Conservation (phyloP, 2,797 vertebrate genomes). For the Hippopotamyrus pictus region DNA sequence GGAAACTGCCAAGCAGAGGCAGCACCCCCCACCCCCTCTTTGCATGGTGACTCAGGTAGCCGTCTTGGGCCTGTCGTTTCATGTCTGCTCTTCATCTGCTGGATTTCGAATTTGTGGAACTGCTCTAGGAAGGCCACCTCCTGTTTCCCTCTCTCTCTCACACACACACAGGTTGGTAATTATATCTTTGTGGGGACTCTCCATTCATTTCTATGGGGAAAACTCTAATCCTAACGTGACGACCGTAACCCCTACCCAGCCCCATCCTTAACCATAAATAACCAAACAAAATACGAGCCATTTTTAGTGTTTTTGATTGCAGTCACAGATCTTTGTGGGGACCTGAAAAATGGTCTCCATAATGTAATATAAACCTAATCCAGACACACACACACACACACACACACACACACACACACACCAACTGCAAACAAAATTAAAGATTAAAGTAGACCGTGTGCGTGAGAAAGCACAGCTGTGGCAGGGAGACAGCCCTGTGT, state of each 20-base stretch:
- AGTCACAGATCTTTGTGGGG: not conserved
- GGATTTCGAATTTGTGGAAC: not conserved
- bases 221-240: not conserved
- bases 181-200: not conserved
- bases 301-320: not conserved
- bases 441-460: not conserved
- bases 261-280: not conserved
- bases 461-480: not conserved
- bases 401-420: not conserved
- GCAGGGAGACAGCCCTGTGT: not conserved
- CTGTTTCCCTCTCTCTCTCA: too few relatives aligned
- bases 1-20: not conserved
- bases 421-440: not conserved
- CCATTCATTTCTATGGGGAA: not conserved
- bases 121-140: not conserved
- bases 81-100: not conserved
- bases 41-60: not conserved
- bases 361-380: not conserved
- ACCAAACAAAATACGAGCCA: not conserved
- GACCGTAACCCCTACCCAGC: not conserved
- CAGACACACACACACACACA: not conserved
- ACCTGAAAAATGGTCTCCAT: not conserved
- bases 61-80: not conserved
- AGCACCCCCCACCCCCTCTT: not conserved
- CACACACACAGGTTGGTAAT: not conserved